Base-by-base conservation (phyloP, 2,797 vertebrate species). In the Benthosema pterotum region DNA sequence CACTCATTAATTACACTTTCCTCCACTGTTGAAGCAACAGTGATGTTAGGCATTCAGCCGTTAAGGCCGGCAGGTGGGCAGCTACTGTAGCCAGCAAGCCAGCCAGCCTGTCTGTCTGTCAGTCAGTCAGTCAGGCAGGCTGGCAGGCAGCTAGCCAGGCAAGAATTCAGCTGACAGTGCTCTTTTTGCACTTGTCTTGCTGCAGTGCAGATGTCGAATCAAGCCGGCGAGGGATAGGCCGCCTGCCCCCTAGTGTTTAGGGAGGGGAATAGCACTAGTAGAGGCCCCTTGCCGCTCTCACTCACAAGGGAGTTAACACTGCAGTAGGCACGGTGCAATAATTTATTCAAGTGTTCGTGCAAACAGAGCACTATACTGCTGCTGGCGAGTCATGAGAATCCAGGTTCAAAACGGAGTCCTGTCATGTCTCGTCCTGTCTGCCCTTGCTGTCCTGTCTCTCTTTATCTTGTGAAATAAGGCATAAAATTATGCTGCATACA, bases 151-250 rank as follows among this genome's bases (percentile, higher is more conserved):
- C 61, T 52, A 60, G 25, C 16, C 52, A 38, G 52, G 28, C 42
- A 53, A 12, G 50, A 19, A 22, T 5, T 18, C 12, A 19, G 50
- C 17, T 18, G 11, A 46, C 43, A 47, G 56, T 4, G 0, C 54
- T 42, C 14, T 80, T 57, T 76, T 71, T 73, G 60, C 25, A 52
- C 1, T 15, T 4, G 25, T 19, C 67, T 32, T 72, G 69, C 66
- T 79, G 73, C 74, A 71, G 64, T 12, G 71, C 69, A 77, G 71
- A 68, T 1, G 42, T 51, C 16, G n/a, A 53, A 48, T 1, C 13
- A 51, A 60, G 14, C 55, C 16, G 42, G 11, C 5, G 15, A 16
- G 1, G n/a, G 0, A 4, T 3, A 1, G n/a, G 57, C 42, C 11
- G 57, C 42, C 11, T 57, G 63, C 70, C 72, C 47, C 19, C 76